Evolutionary conservation across 2,888 invertebrate species (phyloP), one percentile per base, ranked within the genome.

Genomic region (Agrilus cyanescens): DNA sequence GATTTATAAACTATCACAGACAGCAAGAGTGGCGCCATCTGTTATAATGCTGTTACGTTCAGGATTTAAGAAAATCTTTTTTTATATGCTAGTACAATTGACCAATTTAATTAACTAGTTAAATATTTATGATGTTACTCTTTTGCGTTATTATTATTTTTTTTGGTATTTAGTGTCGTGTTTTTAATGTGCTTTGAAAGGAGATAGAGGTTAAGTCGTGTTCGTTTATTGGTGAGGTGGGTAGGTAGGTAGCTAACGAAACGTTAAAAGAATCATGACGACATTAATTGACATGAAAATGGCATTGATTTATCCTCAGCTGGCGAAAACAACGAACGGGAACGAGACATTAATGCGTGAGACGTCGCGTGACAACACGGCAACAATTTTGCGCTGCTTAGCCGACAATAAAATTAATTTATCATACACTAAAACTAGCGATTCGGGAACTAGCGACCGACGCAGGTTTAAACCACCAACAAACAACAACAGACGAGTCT

Each of bases 361-460:
- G 62, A 59, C 59, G 59, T 66, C 62, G 67, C 67, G 66, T 67
- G 67, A 59, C 53, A 48, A 55, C 57, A 56, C 61, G 65, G 63
- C 64, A 64, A 64, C 65, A 63, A 65, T 65, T 64, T 65, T 63
- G 56, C 61, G 58, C 66, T 66, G 65, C 66, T 67, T 66, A 67
- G 66, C 61, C 61, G 62, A 64, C 63, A 65, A 66, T 66, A 65
- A 67, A 68, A 68, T 68, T 67, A 67, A 67, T 68, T 67, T 67
- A 67, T 66, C 66, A 64, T 61, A 55, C 57, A 57, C 57, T 59
- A 58, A 51, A 54, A 41, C 41, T 37, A 42, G 44, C 18, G 37
- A 32, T 37, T 39, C 30, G 32, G 25, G 41, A 37, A 37, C 32
- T 20, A 14, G 37, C 13, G 12, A 10, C n/a, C 10, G 7, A 16